These are phyloP conservation scores for Sebastes minor DNA, from an alignment of 2,797 vertebrate species.

Conservation along the genomic window DNA sequence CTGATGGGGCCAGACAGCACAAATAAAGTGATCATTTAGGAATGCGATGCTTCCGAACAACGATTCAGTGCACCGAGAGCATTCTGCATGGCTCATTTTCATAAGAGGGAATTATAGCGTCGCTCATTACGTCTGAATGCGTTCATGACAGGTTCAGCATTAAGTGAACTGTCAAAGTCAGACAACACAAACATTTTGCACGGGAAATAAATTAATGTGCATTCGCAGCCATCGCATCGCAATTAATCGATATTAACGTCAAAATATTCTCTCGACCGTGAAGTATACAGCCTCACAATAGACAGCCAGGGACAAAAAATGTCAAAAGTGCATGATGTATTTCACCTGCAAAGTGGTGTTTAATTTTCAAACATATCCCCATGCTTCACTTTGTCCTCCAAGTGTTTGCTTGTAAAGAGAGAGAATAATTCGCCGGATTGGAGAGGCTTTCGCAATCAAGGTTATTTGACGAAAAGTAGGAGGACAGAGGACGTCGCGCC, in stretches of 20 bases:
- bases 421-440: slow-evolving; percentile 36
- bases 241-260: slow-evolving; percentile 49
- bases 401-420: slow-evolving; percentile 37
- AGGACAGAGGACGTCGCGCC: slow-evolving; percentile 67
- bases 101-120: slow-evolving; percentile 43
- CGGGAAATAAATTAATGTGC: slow-evolving; percentile 41
- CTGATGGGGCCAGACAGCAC: slow-evolving; percentile 50
- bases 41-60: slow-evolving; percentile 41
- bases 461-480: slow-evolving; percentile 79
- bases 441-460: slow-evolving; percentile 73
- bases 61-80: slow-evolving; percentile 24
- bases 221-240: slow-evolving; percentile 12
- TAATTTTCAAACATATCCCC: slow-evolving; percentile 46
- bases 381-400: slow-evolving; percentile 53
- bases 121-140: slow-evolving; percentile 41
- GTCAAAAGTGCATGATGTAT: slow-evolving; percentile 16
- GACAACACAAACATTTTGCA: slow-evolving; percentile 38
- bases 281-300: slow-evolving; percentile 2
- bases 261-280: slow-evolving; percentile 18
- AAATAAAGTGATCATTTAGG: slow-evolving; percentile 61
- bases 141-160: slow-evolving; percentile 39
- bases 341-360: slow-evolving; percentile 32
- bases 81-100: slow-evolving; percentile 51
- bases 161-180: slow-evolving; percentile 37
- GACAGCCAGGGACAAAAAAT: slow-evolving; percentile 28